Evolutionary conservation across 2,797 vertebrate species (phyloP).

Genomic region (Anolis apletophallus): DNA sequence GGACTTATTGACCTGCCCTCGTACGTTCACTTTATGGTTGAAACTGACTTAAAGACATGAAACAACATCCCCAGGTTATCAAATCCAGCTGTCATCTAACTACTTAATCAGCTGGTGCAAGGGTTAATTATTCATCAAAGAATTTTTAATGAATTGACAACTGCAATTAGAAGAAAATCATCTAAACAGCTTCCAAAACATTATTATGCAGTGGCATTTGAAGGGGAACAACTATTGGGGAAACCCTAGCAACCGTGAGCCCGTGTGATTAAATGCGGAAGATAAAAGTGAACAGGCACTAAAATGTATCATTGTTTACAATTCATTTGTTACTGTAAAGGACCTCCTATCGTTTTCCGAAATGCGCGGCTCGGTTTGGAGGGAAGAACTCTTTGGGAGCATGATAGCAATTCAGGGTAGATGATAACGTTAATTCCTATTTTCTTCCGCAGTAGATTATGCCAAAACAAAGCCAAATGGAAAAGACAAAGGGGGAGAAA

Average conservation of each 20-base stretch:
- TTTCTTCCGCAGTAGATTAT: background rate
- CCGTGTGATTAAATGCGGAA: slow-evolving; percentile 18
- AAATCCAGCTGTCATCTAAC: slow-evolving; percentile 5
- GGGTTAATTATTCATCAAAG: background rate
- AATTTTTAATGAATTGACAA: slow-evolving; percentile 20
- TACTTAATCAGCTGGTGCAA: slow-evolving; percentile 28
- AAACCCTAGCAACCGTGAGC: slow-evolving; percentile 28
- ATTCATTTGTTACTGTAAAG: slow-evolving; percentile 36
- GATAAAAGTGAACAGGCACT: slow-evolving; percentile 11
- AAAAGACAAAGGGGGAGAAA: background rate
- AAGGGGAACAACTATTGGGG: background rate
- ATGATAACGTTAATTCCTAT: slow-evolving; percentile 28
- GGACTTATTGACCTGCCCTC: too few relatives aligned
- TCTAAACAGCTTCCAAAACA: slow-evolving; percentile 27
- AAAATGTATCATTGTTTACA: background rate
- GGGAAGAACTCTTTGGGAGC: slow-evolving; percentile 1
- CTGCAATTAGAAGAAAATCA: slow-evolving; percentile 44
- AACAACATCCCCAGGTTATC: background rate
- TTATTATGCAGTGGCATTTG: background rate
- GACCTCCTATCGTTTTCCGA: slow-evolving; percentile 24
- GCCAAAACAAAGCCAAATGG: background rate
- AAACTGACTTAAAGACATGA: too few relatives aligned
- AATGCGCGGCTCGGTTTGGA: background rate
- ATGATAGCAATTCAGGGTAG: background rate
- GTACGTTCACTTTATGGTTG: too few relatives aligned